phyloP scores from a whole-genome alignment of 2,888 invertebrate species.

The Dione vanillae region DNA sequence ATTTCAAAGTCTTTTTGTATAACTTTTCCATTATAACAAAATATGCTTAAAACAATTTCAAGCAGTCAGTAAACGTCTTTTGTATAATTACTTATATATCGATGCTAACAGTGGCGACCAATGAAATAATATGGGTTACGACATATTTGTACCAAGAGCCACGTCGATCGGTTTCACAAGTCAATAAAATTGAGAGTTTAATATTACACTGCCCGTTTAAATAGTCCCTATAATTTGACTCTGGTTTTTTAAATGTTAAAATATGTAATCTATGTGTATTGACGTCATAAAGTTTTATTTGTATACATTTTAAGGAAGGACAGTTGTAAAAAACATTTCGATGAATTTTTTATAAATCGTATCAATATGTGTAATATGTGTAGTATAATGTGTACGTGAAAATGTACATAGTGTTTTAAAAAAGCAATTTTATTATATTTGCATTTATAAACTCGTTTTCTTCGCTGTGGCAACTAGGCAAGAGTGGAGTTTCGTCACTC shows the following conservation, averaged over 20 bases:
- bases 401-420: too few species aligned
- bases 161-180: constrained; percentile 22
- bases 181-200: constrained; percentile 21
- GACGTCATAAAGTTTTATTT: neutral
- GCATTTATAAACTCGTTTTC: too few species aligned
- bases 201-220: constrained; percentile 5
- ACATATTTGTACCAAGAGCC: constrained; percentile 13
- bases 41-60: neutral
- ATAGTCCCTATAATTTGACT: neutral
- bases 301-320: neutral
- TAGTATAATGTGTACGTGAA: too few species aligned
- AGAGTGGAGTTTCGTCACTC: too few species aligned
- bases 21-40: neutral
- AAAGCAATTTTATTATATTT: too few species aligned
- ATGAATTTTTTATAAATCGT: neutral
- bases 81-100: neutral
- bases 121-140: constrained; percentile 18
- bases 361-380: too few species aligned
- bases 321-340: neutral
- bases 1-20: neutral
- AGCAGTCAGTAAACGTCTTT: neutral
- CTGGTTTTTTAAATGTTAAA: neutral
- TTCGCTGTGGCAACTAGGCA: too few species aligned
- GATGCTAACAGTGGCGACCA: neutral
- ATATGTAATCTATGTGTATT: neutral